A percentile compares a stretch with the other conserved stretches of the same genome.
Evolutionary conservation across 2,797 vertebrate species (phyloP).

Genomic region (Phalanger gymnotis): DNA sequence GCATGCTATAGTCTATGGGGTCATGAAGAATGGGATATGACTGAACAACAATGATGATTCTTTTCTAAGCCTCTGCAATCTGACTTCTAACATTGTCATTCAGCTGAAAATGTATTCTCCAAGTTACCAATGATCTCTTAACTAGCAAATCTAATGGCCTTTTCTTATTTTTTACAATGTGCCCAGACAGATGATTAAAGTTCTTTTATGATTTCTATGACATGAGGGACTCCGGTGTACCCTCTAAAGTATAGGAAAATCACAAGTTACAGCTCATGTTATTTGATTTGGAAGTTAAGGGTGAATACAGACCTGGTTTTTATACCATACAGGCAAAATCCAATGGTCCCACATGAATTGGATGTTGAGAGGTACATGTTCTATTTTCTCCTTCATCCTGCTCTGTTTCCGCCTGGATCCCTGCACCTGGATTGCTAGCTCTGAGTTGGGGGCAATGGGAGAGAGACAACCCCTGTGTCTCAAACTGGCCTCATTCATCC

Average conservation of each 20-base stretch:
- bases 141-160: neutral
- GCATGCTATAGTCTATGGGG: neutral
- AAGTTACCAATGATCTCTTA: neutral
- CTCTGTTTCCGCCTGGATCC: neutral
- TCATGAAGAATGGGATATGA: neutral
- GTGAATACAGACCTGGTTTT: neutral
- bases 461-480: neutral
- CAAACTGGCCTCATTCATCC: neutral
- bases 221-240: neutral
- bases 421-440: neutral
- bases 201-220: neutral
- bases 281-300: neutral
- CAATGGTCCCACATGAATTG: neutral
- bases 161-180: neutral
- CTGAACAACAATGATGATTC: neutral
- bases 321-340: neutral
- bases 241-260: neutral
- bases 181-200: neutral
- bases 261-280: neutral
- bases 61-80: neutral
- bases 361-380: neutral
- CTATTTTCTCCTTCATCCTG: neutral
- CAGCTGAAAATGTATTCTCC: neutral
- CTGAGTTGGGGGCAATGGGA: neutral
- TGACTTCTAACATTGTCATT: neutral